Evolutionary conservation across 2,113 vertebrate genomes (phyloP), one percentile per base, ranked within the genome.

Genomic region (Cairina moschata): DNA sequence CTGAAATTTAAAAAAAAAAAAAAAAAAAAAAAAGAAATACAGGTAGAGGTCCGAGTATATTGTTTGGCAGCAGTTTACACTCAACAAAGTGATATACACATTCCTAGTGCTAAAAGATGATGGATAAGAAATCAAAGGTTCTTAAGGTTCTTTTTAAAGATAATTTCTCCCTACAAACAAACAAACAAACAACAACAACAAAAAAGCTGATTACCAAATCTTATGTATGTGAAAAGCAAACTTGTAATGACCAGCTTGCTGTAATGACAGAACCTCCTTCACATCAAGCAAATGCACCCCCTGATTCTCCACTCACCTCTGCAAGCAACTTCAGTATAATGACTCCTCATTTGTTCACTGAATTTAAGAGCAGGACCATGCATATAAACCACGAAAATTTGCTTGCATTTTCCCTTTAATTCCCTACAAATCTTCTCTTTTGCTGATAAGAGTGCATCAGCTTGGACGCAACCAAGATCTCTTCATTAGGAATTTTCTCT

Each of bases 401-500:
- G 42, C 36, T 83, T 74, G 8, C 26, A 69, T 82, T 80, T 84
- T 86, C 72, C 72, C 84, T 90, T 50, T 88, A 90, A 86, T 60
- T 21, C 8, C 8, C 54, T 40, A 60, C 14, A 83, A 94, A 76
- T 50, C 17, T 38, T 65, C 75, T 66, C 34, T 38, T 67, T 58
- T 59, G 3, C 66, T 88, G 32, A 74, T 58, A 73, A 83, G 23
- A 86, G 29, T 42, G 34, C 68, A 86, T 73, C 56, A 67, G 65
- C 50, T 81, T 67, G 67, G 59, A 77, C 29, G 10, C 26, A 90
- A 77, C 72, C 50, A 74, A 86, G 75, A 78, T 25, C 25, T 83
- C 84, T 94, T 92, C 71, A 83, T 95, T 71, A 93, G 66, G 26
- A 95, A 50, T 52, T 26, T 84, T 60, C 11, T 66, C 40, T 83